Conservation (phyloP, 92 coral and sea anemone species). For the Parazoanthus darwini region DNA sequence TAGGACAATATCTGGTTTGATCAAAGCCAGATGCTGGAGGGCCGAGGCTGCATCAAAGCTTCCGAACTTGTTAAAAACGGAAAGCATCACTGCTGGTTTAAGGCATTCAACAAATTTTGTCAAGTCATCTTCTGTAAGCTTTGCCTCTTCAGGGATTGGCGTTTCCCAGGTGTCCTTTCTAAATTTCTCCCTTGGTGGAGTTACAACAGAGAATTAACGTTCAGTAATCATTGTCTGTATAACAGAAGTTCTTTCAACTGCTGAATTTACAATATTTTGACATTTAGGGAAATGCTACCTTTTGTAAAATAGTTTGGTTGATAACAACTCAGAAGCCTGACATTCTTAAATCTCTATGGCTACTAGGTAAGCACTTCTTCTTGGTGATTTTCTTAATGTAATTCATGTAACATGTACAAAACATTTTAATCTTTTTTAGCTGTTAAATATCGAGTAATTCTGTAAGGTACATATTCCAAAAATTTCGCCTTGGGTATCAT, state of each 20-base stretch:
- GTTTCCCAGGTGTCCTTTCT: constrained; percentile 81
- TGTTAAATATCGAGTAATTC: too few relatives aligned
- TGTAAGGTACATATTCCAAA: too few relatives aligned
- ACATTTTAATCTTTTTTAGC: too few relatives aligned
- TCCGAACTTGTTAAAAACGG: constrained; percentile 94
- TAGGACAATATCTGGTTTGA: constrained; percentile 90
- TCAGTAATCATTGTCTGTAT: not conserved
- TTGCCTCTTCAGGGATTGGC: constrained; percentile 69
- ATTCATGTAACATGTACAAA: too few relatives aligned
- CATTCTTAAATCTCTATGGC: too few relatives aligned
- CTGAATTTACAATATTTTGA: too few relatives aligned
- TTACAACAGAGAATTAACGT: not conserved
- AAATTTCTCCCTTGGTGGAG: constrained; percentile 73
- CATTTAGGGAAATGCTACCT: too few relatives aligned
- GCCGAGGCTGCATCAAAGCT: constrained; percentile 98
- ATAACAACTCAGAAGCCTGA: too few relatives aligned
- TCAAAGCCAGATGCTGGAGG: constrained; percentile 88
- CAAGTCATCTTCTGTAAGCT: constrained; percentile 79
- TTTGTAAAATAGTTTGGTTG: too few relatives aligned
- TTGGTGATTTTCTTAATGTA: too few relatives aligned
- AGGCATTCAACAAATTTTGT: constrained; percentile 94
- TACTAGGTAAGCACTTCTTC: too few relatives aligned
- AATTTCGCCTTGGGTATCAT: too few relatives aligned
- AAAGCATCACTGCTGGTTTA: constrained; percentile 93
- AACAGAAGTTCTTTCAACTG: not conserved